Base-by-base conservation (phyloP, 1,140 invertebrate species). In the Drosophila cardini region DNA sequence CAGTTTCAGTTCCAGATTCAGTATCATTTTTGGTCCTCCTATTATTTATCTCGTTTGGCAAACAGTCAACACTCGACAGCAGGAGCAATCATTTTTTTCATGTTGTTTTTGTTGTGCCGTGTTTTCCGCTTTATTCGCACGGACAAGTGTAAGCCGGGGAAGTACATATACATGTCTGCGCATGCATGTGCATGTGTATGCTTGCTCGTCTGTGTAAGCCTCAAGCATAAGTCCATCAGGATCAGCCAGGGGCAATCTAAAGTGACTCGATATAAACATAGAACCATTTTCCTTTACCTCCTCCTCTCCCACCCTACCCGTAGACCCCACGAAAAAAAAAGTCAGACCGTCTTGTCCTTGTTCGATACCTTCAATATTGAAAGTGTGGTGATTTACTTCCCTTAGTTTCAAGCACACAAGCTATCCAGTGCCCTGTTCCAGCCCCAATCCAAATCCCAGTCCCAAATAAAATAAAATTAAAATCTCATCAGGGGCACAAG, bases 381-480 rank as follows among this genome's bases (percentile, higher is more conserved):
- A 70, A 62, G 57, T 64, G 61, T 58, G 42, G 76, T 87, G 84
- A 89, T 89, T 89, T 89, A 89, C 80, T 89, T 89, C 67, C 84
- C 84, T 72, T 50, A 58, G 48, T 65, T 43, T 40, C 30, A 38
- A 36, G 55, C n/a, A 13, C n/a, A 13, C 4, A 38, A 9, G 58
- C 8, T 3, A 13, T 26, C 21, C 15, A 45, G 57, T 8, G n/a
- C 13, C 40, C 53, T 55, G 55, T n/a, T 15, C 10, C 18, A 45
- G 57, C 45, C 18, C 48, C 52, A 85, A 71, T 62, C 60, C 72
- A 80, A 89, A 78, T 80, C 65, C 69, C 65, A 70, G 78, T 84
- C 61, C 73, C 72, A 72, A 83, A 82, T 82, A 86, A 86, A 86
- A 89, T 80, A 89, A 89, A 89, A 89, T 89, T 80, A 89, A 89